phyloP scores from a whole-genome alignment of 2,888 invertebrate species.

The Sinodicranocentrus sp. region DNA sequence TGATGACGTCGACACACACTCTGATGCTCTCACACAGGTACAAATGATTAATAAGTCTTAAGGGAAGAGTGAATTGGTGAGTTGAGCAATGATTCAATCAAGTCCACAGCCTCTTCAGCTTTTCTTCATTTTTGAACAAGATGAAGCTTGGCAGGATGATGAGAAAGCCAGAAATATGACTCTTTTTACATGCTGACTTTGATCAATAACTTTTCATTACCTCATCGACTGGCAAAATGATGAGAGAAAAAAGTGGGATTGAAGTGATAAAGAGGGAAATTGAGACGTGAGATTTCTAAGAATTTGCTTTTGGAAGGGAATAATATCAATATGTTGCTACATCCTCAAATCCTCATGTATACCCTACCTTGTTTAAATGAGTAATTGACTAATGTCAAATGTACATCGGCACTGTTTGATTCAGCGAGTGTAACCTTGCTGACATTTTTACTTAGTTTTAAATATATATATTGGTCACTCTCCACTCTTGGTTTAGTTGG shows the following conservation, averaged over 20 bases:
- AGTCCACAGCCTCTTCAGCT: not conserved
- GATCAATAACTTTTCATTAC: conserved; percentile 40
- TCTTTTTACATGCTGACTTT: conserved; percentile 26
- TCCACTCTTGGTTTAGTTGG: no score
- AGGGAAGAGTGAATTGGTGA: not conserved
- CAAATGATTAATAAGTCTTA: conserved; percentile 50
- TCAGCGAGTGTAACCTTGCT: conserved; percentile 16
- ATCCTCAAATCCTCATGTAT: not conserved
- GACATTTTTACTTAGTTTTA: no score
- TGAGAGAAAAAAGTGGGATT: not conserved
- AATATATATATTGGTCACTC: no score
- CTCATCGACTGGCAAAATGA: not conserved
- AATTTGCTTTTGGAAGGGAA: not conserved
- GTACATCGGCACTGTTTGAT: not conserved
- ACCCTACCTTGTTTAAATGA: conserved; percentile 4
- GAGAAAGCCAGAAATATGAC: conserved; percentile 48
- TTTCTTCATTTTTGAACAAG: not conserved
- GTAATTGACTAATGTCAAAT: conserved; percentile 6
- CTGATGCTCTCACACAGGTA: conserved; percentile 31
- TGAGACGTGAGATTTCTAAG: conserved; percentile 23
- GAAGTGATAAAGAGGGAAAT: not conserved
- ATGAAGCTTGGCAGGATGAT: conserved; percentile 19
- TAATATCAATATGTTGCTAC: not conserved
- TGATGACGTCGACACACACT: conserved; percentile 45
- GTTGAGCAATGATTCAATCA: conserved; percentile 36